Evolutionary conservation across 1,140 invertebrate species (phyloP).

Genomic region (Mactra quadrangularis): DNA sequence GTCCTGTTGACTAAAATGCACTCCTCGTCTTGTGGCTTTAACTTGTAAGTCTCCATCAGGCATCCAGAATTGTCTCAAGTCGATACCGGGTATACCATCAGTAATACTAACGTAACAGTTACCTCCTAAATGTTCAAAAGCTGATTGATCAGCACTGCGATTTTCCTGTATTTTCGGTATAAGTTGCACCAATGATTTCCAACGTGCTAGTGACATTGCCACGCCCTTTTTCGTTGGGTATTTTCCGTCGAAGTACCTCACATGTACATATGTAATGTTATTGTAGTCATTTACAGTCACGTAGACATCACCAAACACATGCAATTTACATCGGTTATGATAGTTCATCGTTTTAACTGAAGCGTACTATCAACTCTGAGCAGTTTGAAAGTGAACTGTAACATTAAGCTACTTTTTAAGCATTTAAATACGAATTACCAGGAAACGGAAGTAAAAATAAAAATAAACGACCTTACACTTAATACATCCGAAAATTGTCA

Average conservation of each 20-base stretch:
- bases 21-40: background rate
- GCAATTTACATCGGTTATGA: background rate
- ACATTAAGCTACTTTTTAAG: too few species aligned
- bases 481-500: too few species aligned
- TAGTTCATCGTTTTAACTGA: background rate
- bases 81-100: background rate
- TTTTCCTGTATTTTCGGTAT: background rate
- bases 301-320: too few species aligned
- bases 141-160: background rate
- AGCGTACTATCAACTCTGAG: too few species aligned
- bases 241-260: constrained; percentile 9
- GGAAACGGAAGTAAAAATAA: too few species aligned
- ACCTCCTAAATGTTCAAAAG: constrained; percentile 18
- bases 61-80: background rate
- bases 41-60: background rate
- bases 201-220: background rate
- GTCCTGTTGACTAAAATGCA: background rate
- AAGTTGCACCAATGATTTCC: constrained; percentile 2
- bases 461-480: too few species aligned
- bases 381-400: too few species aligned
- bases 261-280: constrained; percentile 3
- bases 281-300: background rate
- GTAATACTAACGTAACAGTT: constrained; percentile 7
- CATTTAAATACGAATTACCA: too few species aligned
- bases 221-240: background rate